A percentile compares a stretch with the other conserved stretches of the same genome.
These are phyloP conservation scores for Phycodurus eques DNA, from an alignment of 2,113 vertebrate species.

Conservation along the genomic window DNA sequence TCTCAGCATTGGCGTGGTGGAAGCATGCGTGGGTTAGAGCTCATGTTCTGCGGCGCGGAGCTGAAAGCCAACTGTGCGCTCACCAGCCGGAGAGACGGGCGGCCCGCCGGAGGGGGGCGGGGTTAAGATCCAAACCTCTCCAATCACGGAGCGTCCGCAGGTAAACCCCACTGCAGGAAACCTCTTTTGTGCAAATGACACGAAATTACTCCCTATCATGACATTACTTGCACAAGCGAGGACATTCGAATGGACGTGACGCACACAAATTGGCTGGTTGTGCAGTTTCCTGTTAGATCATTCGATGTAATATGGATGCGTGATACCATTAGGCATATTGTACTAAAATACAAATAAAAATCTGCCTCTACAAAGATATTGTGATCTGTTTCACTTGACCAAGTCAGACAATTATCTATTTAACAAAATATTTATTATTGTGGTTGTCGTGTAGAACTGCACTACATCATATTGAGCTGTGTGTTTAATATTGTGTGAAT, in stretches of 20 bases:
- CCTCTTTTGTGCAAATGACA: not conserved
- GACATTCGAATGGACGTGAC: not conserved
- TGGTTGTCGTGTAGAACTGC: no score
- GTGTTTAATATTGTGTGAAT: no score
- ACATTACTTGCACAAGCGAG: not conserved
- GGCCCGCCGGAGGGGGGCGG: slow-evolving; percentile 42
- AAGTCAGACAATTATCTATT: no score
- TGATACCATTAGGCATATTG: no score
- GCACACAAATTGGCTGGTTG: not conserved
- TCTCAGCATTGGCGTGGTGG: slow-evolving; percentile 24
- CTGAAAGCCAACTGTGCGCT: slow-evolving; percentile 38
- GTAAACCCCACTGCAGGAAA: slow-evolving; percentile 38
- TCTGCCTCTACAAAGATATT: no score
- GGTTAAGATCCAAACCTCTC: slow-evolving; percentile 27
- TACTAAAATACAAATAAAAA: no score
- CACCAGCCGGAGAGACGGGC: slow-evolving; percentile 43
- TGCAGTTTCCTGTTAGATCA: no score
- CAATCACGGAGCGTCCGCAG: slow-evolving; percentile 56
- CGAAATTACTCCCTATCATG: slow-evolving; percentile 1
- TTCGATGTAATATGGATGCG: no score
- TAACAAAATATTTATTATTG: no score
- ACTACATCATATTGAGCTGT: no score
- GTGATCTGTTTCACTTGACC: no score
- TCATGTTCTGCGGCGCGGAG: slow-evolving; percentile 34
- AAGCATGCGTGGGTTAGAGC: slow-evolving; percentile 39